Base-by-base conservation (phyloP, 1,140 invertebrate species). In the Pseudomyrmex cubaensis region DNA sequence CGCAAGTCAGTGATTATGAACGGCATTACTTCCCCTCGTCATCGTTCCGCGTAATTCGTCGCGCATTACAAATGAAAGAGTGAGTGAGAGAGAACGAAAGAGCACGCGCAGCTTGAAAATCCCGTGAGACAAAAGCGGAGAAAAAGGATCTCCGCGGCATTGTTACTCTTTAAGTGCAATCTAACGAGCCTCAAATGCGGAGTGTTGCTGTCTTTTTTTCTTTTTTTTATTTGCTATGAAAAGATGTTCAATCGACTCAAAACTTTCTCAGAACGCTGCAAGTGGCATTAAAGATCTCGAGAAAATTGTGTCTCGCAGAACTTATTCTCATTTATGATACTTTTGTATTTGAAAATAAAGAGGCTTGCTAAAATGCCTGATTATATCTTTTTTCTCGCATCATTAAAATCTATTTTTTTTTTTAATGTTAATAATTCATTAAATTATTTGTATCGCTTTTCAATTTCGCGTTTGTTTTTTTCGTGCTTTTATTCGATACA, bases 1-100 rank as follows among this genome's bases (percentile, higher is more conserved):
- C 46, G 50, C 54, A 57, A 35, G 64, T 57, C 76, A 50, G 44
- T 80, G 54, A 80, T 80, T 80, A 80, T 70, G 72, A 66, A 72
- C 54, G 22, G 76, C 61, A 59, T 80, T 80, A 80, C 72, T 80
- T 70, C 1, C 35, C 44, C 54, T 59, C 54, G 44, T 80, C 76
- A 35, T 59, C 57, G 54, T 70, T 59, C n/a, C 54, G 54, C 64
- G 54, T 77, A 77, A 77, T 77, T 56, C 75, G 17, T 69, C 50
- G 75, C 63, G 75, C 35, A 70, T 80, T 70, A 59, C 20, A 15
- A 59, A 59, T 61, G 66, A 80, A 59, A 70, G 76, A 35, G 35
- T 0, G 35, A 35, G 35, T 5, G 35, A 35, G 35, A 35, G 35
- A 35, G 5, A 35, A 7, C 35, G 35, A 35, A 35, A 35, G 35